Percentiles rank a stretch among this genome's conserved stretches.
Conservation (phyloP, 2,888 invertebrate species). For the Nematopogon swammerdamellus region DNA sequence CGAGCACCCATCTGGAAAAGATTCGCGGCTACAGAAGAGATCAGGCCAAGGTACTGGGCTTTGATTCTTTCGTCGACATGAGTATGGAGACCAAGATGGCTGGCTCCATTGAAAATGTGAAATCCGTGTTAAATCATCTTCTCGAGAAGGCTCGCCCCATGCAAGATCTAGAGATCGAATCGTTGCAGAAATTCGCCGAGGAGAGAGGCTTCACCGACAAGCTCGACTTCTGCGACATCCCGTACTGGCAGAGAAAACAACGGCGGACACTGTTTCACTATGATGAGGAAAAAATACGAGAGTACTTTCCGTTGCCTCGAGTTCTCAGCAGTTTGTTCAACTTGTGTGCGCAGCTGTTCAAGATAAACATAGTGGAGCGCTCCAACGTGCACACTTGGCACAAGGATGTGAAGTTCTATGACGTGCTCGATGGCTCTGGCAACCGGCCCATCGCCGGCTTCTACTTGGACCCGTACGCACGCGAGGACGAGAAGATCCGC, state of each 20-base stretch:
- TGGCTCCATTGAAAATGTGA: conserved; percentile 70
- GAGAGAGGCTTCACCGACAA: conserved; percentile 67
- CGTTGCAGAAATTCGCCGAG: conserved; percentile 68
- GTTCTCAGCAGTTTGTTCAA: conserved; percentile 78
- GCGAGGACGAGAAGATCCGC: conserved; percentile 61
- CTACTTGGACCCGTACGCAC: conserved; percentile 79
- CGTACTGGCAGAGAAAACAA: conserved; percentile 84
- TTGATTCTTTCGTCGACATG: conserved; percentile 75
- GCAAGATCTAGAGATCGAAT: conserved; percentile 71
- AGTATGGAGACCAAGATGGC: conserved; percentile 95
- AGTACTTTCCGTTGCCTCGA: conserved; percentile 79
- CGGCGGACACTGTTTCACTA: conserved; percentile 61
- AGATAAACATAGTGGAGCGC: conserved; percentile 68
- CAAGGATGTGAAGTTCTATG: conserved; percentile 78
- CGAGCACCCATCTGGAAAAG: conserved; percentile 73
- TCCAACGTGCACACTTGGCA: conserved; percentile 75
- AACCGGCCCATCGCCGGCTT: conserved; percentile 73
- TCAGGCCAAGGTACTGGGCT: conserved; percentile 77
- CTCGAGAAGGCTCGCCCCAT: conserved; percentile 67
- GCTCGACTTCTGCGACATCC: conserved; percentile 80
- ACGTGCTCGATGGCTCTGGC: conserved; percentile 68
- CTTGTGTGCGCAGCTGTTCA: conserved; percentile 74
- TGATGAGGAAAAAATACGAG: conserved; percentile 67
- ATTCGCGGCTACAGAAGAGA: conserved; percentile 66
- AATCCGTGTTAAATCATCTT: conserved; percentile 64